phyloP scores from a whole-genome alignment of 2,113 vertebrate genomes.

The Sapayoa aenigma region DNA sequence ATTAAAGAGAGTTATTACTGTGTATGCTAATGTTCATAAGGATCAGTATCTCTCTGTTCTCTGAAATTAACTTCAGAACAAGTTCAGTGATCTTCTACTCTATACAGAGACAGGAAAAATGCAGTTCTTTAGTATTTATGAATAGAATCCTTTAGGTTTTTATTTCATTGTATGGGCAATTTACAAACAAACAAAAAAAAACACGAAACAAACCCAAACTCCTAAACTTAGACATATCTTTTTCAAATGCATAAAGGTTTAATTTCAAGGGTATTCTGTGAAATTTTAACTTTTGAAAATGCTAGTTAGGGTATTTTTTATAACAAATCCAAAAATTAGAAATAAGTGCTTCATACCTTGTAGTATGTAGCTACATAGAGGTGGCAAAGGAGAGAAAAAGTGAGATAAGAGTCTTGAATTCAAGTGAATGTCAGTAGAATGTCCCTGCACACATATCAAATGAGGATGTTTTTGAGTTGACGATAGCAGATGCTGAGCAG shows the following conservation, averaged over 20 bases:
- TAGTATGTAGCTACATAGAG: not conserved
- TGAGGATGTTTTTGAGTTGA: not conserved
- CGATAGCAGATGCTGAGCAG: not conserved
- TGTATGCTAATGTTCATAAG: not conserved
- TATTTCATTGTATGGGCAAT: not conserved
- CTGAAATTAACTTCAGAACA: not conserved
- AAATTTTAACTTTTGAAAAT: not conserved
- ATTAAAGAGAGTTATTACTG: not conserved
- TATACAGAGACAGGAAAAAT: not conserved
- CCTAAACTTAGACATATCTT: not conserved
- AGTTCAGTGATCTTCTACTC: not conserved
- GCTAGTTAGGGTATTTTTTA: not conserved
- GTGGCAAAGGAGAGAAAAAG: not conserved
- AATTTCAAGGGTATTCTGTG: not conserved
- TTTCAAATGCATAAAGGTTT: not conserved
- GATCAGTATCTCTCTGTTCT: not conserved
- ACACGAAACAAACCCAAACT: fast-evolving
- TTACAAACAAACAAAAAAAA: not conserved
- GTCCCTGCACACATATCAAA: not conserved
- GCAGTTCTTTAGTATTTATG: not conserved
- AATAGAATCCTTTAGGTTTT: not conserved
- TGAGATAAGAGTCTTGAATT: not conserved
- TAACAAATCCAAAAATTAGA: not conserved
- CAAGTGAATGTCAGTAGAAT: not conserved
- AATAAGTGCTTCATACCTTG: not conserved